These are phyloP conservation scores for Tympanoctomys barrerae DNA, from an alignment of 2,797 vertebrate genomes.

Conservation along the genomic window DNA sequence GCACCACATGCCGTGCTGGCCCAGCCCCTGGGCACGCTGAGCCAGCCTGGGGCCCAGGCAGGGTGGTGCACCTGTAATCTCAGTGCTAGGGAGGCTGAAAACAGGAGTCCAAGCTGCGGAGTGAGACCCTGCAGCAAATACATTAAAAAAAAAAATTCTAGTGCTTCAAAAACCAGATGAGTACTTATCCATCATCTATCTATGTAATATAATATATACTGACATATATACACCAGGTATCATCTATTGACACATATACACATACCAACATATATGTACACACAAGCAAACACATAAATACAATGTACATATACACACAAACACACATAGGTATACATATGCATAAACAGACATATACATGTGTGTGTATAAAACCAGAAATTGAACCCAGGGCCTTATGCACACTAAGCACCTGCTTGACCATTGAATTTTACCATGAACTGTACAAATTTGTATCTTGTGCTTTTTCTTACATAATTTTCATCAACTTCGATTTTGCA, in stretches of 20 bases:
- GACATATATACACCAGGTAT: too few species aligned
- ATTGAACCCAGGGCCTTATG: not conserved
- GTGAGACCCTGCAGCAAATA: too few species aligned
- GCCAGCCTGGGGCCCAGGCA: too few species aligned
- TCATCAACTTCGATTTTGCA: not conserved
- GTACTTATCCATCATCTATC: not conserved
- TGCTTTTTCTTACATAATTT: constrained; percentile 4
- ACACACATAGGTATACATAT: not conserved
- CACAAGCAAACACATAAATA: not conserved
- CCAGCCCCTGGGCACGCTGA: too few species aligned
- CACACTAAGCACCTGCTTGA: not conserved
- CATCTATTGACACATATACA: not conserved
- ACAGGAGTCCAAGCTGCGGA: too few species aligned
- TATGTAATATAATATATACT: not conserved
- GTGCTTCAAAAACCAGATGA: not conserved
- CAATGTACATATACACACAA: not conserved
- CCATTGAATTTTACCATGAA: accelerated
- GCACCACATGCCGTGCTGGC: too few species aligned
- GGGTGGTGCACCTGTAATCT: too few species aligned
- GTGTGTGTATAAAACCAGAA: not conserved
- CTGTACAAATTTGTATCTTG: not conserved
- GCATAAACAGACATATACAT: not conserved
- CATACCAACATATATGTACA: not conserved
- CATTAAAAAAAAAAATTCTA: not conserved
- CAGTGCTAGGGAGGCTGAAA: too few species aligned